These are phyloP conservation scores for Drosophila meridionalis DNA, from an alignment of 2,888 invertebrate species.

Conservation along the genomic window DNA sequence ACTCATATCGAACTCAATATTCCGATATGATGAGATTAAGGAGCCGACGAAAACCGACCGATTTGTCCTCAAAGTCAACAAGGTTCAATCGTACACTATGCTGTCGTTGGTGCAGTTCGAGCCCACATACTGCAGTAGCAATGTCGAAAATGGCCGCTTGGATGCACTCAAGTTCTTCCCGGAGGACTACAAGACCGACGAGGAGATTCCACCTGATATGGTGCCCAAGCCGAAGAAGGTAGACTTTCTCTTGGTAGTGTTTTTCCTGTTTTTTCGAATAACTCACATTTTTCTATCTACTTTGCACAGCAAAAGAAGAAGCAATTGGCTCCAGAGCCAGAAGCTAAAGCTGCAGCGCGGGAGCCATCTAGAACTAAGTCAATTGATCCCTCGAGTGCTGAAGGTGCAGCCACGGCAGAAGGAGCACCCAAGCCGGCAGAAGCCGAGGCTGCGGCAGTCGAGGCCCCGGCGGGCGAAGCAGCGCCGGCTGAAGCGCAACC, in stretches of 20 bases:
- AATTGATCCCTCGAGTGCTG: neutral
- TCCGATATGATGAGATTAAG: slow-evolving; percentile 86
- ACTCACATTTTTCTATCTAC: neutral
- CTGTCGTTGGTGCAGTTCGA: slow-evolving; percentile 88
- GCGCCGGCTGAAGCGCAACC: slow-evolving; percentile 11
- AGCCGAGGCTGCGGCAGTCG: slow-evolving; percentile 8
- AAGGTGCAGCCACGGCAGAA: slow-evolving; percentile 11
- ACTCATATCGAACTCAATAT: slow-evolving; percentile 88
- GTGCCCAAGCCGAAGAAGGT: slow-evolving; percentile 84
- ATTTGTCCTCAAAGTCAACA: slow-evolving; percentile 89
- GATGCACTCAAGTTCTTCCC: slow-evolving; percentile 90
- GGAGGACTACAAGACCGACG: slow-evolving; percentile 86
- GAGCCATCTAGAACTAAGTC: slow-evolving; percentile 4
- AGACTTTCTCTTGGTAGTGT: neutral
- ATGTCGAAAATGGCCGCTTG: slow-evolving; percentile 87
- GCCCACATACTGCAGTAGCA: slow-evolving; percentile 89
- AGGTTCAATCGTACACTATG: slow-evolving; percentile 88
- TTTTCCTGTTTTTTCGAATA: neutral
- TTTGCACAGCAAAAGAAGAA: slow-evolving; percentile 21
- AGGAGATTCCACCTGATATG: slow-evolving; percentile 67
- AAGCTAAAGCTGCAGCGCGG: neutral
- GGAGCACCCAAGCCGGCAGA: neutral
- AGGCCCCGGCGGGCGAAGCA: slow-evolving; percentile 6
- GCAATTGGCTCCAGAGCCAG: neutral
- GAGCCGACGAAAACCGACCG: slow-evolving; percentile 86